Percentiles rank a stretch among this genome's conserved stretches.
phyloP scores from a whole-genome alignment of 2,888 invertebrate genomes.

The Eristalinus aeneus region DNA sequence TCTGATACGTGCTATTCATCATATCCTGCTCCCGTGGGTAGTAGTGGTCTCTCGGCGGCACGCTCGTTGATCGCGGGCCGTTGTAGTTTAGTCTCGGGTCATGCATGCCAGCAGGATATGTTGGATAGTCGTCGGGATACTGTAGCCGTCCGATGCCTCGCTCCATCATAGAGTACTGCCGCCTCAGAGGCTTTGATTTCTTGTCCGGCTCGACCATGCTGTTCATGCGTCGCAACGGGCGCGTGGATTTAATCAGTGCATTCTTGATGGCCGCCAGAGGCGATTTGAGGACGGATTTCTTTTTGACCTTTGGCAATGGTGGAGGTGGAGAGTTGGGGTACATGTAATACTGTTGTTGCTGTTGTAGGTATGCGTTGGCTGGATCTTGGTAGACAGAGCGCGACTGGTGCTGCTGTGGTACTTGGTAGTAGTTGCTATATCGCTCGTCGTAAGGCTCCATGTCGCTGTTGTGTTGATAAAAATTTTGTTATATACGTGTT shows the following conservation, averaged over 20 bases:
- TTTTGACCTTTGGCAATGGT: constrained; percentile 77
- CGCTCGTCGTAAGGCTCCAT: constrained; percentile 80
- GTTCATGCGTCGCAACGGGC: constrained; percentile 79
- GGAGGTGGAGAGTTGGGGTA: constrained; percentile 75
- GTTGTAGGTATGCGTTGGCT: constrained; percentile 55
- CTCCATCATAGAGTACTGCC: constrained; percentile 80
- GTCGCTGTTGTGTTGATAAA: constrained; percentile 76
- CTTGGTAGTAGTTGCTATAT: constrained; percentile 78
- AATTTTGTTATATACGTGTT: constrained; percentile 71
- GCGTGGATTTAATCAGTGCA: constrained; percentile 79
- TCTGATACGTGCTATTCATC: constrained; percentile 79
- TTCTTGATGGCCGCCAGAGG: constrained; percentile 79
- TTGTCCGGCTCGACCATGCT: constrained; percentile 80
- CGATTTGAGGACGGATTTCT: constrained; percentile 80
- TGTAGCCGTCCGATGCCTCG: constrained; percentile 78
- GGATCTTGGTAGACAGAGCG: constrained; percentile 72
- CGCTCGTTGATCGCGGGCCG: constrained; percentile 67
- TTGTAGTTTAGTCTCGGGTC: constrained; percentile 74
- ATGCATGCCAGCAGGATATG: constrained; percentile 77
- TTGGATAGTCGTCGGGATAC: constrained; percentile 79
- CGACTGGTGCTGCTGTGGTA: constrained; percentile 75
- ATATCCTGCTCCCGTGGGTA: constrained; percentile 74
- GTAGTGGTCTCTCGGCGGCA: constrained; percentile 63
- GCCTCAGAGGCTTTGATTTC: constrained; percentile 76
- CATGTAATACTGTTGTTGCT: constrained; percentile 75